Conservation (phyloP, 2,888 invertebrate species). For the Pterostichus niger region DNA sequence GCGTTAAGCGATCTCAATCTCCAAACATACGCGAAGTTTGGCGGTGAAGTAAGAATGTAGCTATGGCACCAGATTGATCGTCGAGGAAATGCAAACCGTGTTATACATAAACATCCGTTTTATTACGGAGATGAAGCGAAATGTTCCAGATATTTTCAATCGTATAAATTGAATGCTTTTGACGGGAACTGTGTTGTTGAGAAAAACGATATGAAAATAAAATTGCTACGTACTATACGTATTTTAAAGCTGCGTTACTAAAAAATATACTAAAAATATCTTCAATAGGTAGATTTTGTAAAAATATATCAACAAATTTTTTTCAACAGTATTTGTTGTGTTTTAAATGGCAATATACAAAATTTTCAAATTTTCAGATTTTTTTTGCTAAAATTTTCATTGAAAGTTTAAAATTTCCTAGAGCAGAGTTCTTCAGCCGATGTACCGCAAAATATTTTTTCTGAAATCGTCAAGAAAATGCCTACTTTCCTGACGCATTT, state of each 20-base stretch:
- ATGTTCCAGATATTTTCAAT: slow-evolving; percentile 48
- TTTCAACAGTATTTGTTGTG: no score
- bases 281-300: no score
- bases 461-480: no score
- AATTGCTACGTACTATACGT: slow-evolving; percentile 23
- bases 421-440: no score
- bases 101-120: slow-evolving; percentile 54
- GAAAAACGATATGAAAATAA: slow-evolving; percentile 27
- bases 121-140: slow-evolving; percentile 47
- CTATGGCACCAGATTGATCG: slow-evolving; percentile 31
- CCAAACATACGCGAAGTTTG: slow-evolving; percentile 8
- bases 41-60: slow-evolving; percentile 2
- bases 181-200: slow-evolving; percentile 43
- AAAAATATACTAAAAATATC: background rate
- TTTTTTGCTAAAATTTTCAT: no score
- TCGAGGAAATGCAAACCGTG: slow-evolving; percentile 49
- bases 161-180: slow-evolving; percentile 43
- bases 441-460: no score
- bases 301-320: no score
- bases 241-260: background rate
- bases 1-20: background rate
- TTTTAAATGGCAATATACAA: no score
- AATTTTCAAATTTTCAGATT: no score
- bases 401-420: no score
- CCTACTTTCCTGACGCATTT: no score